phyloP scores from a whole-genome alignment of 2,113 vertebrate species.

The Xiphophorus couchianus region DNA sequence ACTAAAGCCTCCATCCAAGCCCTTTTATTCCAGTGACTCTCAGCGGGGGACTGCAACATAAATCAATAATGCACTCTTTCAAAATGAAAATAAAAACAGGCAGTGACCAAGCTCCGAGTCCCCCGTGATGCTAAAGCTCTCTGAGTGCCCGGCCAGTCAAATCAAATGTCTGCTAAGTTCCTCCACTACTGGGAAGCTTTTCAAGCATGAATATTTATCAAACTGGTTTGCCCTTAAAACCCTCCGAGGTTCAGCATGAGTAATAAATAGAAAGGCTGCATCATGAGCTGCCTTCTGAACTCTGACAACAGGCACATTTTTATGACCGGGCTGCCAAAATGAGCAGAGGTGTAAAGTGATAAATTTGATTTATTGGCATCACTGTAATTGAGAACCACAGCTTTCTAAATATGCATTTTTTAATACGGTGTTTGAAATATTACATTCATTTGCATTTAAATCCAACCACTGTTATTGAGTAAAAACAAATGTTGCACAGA shows the following conservation, averaged over 20 bases:
- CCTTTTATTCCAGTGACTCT: conserved; percentile 44
- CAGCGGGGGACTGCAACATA: conserved; percentile 44
- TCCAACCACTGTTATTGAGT: too few relatives aligned
- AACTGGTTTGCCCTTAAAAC: conserved; percentile 51
- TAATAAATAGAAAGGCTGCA: conserved; percentile 47
- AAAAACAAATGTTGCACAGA: too few relatives aligned
- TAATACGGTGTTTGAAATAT: neutral
- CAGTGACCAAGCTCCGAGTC: conserved; percentile 56
- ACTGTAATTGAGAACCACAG: neutral
- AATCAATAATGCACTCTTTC: conserved; percentile 67
- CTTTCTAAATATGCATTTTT: neutral
- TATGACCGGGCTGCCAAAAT: conserved; percentile 62
- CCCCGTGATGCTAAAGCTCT: conserved; percentile 53
- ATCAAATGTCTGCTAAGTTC: conserved; percentile 54
- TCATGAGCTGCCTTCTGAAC: conserved; percentile 54
- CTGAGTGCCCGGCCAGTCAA: conserved; percentile 58
- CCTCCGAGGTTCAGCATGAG: conserved; percentile 51
- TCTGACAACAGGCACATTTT: conserved; percentile 62
- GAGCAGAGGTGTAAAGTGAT: conserved; percentile 1
- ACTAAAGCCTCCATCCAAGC: conserved; percentile 32
- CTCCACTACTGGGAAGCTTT: conserved; percentile 56
- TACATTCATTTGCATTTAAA: neutral
- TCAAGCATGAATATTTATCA: conserved; percentile 62
- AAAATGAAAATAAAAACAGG: conserved; percentile 64
- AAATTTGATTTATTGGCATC: neutral